phyloP scores from a whole-genome alignment of 1,140 invertebrate genomes.

The Caenorhabditis briggsae region DNA sequence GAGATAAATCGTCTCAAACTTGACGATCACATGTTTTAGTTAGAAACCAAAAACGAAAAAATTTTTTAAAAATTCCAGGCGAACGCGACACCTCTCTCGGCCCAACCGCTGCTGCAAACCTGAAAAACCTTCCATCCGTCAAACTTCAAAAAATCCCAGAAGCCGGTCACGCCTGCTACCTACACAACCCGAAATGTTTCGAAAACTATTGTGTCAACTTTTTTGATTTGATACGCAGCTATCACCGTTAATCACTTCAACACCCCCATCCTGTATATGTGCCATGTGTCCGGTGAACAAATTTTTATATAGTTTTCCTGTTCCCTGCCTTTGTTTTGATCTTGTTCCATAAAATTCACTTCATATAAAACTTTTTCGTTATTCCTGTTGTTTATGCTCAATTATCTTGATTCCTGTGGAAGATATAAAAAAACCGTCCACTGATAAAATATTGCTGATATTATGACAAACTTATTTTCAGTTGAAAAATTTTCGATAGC shows the following conservation, averaged over 20 bases:
- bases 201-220: slow-evolving; percentile 55
- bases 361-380: too few relatives aligned
- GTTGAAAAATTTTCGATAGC: too few relatives aligned
- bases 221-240: slow-evolving; percentile 60
- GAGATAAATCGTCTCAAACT: too few relatives aligned
- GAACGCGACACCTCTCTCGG: slow-evolving; percentile 61
- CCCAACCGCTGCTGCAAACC: slow-evolving; percentile 61
- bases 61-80: neutral
- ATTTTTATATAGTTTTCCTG: neutral
- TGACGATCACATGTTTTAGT: too few relatives aligned
- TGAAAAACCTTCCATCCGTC: slow-evolving; percentile 27
- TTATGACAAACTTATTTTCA: too few relatives aligned
- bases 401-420: too few relatives aligned
- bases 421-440: too few relatives aligned
- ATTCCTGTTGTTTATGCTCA: too few relatives aligned
- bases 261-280: neutral
- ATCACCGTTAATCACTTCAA: slow-evolving; percentile 10
- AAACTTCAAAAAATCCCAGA: slow-evolving; percentile 48
- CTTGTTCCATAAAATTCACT: neutral
- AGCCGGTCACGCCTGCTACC: slow-evolving; percentile 59
- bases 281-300: neutral
- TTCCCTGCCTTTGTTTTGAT: neutral
- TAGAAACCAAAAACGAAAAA: neutral
- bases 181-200: slow-evolving; percentile 60
- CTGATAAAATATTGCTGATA: too few relatives aligned